Evolutionary conservation across 2,888 invertebrate species (phyloP), one percentile per base, ranked within the genome.

Genomic region (Polyommatus iphigenia): DNA sequence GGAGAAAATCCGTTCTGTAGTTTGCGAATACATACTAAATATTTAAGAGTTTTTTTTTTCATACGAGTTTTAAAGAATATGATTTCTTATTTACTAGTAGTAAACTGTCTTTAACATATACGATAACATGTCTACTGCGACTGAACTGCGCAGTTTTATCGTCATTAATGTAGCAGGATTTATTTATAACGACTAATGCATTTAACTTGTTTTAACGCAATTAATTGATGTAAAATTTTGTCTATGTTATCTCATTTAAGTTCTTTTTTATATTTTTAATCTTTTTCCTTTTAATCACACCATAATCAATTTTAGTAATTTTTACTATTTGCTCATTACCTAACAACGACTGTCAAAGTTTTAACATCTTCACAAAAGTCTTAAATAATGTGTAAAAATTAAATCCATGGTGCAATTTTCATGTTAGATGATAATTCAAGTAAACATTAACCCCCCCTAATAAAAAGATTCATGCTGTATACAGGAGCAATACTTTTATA

Each of bases 401-500:
- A 18, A 67, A 67, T 67, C 67, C 15, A 67, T 67, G 67, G 67
- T 67, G 67, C 67, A 67, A 32, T 67, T 67, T 67, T 29, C 15
- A 67, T 29, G 29, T 29, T 67, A 32, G 29, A 29, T 24, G 24
- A 24, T 62, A 32, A 67, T 8, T 59, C 54, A 59, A 59, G 8
- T 59, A 59, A 59, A 59, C 20, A 18, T 20, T 59, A 59, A 54
- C 15, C 13, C 54, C 18, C 7, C 18, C 54, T 46, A 54, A 18
- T 54, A 54, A 54, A 54, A 54, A 18, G 15, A 54, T 18, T 54
- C 18, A 18, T 18, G 5, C 10, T 46, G 46, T 46, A 46, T 46
- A 46, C 46, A 46, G 46, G 46, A 46, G 10, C 10, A 8, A 10
- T 41, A 3, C 41, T 41, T 41, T 41, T 41, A 41, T 41, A 46